Percentiles rank a stretch among this genome's conserved stretches.
These are phyloP conservation scores for Hemiprocne comata DNA, from an alignment of 2,113 vertebrate species.

Conservation along the genomic window DNA sequence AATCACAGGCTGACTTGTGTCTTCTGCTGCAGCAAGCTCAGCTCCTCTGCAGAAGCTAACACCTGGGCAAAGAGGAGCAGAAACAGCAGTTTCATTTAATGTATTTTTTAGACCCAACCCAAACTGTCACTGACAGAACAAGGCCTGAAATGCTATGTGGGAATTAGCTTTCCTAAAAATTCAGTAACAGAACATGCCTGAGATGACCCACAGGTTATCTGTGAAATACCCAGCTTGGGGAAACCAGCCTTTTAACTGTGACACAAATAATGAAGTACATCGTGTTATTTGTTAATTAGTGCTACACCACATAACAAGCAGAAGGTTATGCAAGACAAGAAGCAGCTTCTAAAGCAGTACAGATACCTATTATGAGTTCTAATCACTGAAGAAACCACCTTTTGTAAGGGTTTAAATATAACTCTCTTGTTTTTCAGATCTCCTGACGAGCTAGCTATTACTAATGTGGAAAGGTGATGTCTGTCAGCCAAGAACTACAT, in stretches of 20 bases:
- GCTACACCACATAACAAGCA: neutral
- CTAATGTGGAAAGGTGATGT: neutral
- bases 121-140: neutral
- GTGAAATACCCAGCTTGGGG: neutral
- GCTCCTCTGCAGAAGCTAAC: neutral
- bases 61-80: neutral
- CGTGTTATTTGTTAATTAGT: neutral
- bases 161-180: neutral
- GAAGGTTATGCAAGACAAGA: neutral
- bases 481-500: conserved; percentile 44
- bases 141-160: neutral
- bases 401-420: conserved; percentile 17
- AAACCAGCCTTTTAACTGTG: neutral
- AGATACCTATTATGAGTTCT: neutral
- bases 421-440: neutral
- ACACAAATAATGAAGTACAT: neutral
- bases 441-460: conserved; percentile 7
- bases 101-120: neutral
- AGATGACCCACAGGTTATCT: neutral
- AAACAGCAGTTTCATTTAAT: neutral
- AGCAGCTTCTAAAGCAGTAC: neutral
- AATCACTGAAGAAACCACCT: neutral
- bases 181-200: neutral
- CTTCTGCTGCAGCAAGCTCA: neutral
- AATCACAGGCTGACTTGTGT: neutral